Base-by-base conservation (phyloP, 2,113 vertebrate genomes). In the Mellivora capensis region DNA sequence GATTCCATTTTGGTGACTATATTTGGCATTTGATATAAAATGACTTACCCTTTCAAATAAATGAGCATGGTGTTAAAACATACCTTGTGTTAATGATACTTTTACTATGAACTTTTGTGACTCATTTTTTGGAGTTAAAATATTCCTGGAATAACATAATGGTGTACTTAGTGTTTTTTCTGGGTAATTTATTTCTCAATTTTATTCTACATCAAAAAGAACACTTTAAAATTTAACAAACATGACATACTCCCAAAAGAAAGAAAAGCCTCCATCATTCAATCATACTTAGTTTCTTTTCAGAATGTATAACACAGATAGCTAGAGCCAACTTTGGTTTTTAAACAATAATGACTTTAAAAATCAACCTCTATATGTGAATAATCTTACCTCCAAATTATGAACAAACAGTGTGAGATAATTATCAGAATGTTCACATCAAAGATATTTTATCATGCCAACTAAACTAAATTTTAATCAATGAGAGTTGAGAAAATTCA, bases 21-120 rank as follows among this genome's bases (percentile, higher is more conserved):
- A 88, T 71, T 97, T 94, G 42, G 71, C 62, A 91, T 77, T 88
- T 81, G 29, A 44, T 37, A 37, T 47, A 93, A 85, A 97, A 94
- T n/a, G 3, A 93, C 82, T 95, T 85, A 87, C 4, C n/a, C 34
- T 96, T 90, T 87, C 81, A 94, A 97, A 96, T 77, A 81, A 91
- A 64, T 49, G 34, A 0, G 49, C 15, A 67, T 71, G 59, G 31
- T 81, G 13, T 59, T 91, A 94, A 96, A 88, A 54, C 90, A 85
- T 76, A 88, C 29, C 76, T 94, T 71, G 54, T 59, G 12, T 4
- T 76, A 97, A 95, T 89, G 29, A 76, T 74, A 90, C 59, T 44
- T 96, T 71, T 17, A n/a, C 37, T 87, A 18, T 93, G 9, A 83
- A 82, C 49, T 97, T 97, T 90, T 91, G 29, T 96, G 76, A 97